Conservation (phyloP, 2,797 vertebrate genomes). For the Benthosema pterotum region DNA sequence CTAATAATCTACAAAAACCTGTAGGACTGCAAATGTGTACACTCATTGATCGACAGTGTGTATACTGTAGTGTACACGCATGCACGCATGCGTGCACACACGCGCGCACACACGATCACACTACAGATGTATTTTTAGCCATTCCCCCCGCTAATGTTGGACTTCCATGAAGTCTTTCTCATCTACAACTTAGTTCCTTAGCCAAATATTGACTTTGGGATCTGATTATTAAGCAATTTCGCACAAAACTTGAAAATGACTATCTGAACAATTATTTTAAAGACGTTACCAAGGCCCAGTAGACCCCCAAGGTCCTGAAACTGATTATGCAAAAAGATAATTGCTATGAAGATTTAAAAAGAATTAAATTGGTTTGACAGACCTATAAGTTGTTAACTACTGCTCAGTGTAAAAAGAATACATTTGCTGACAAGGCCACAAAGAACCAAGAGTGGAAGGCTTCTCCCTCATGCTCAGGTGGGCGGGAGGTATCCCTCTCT, state of each 20-base stretch:
- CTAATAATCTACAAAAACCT: not conserved
- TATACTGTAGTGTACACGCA: too few species aligned
- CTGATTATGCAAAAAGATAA: slow-evolving; percentile 84
- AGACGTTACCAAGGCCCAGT: slow-evolving; percentile 77
- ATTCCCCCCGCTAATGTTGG: slow-evolving; percentile 41
- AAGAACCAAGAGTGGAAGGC: slow-evolving; percentile 63
- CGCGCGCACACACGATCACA: slow-evolving; percentile 16
- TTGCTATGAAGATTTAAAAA: slow-evolving; percentile 86
- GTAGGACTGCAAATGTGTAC: slow-evolving; percentile 38
- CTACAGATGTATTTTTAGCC: slow-evolving; percentile 56
- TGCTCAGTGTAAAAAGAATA: slow-evolving; percentile 80
- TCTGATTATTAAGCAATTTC: slow-evolving; percentile 87
- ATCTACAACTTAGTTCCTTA: slow-evolving; percentile 74
- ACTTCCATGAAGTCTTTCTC: slow-evolving; percentile 72
- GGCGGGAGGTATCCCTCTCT: slow-evolving; percentile 74
- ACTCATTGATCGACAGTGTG: too few species aligned
- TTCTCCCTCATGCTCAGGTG: slow-evolving; percentile 76
- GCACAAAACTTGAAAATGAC: slow-evolving; percentile 81
- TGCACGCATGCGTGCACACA: not conserved
- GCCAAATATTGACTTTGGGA: slow-evolving; percentile 83
- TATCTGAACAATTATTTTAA: slow-evolving; percentile 84
- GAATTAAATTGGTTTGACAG: slow-evolving; percentile 84
- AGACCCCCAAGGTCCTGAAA: slow-evolving; percentile 82
- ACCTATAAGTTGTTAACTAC: slow-evolving; percentile 84
- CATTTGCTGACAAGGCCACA: slow-evolving; percentile 84